Base-by-base conservation (phyloP, 2,888 invertebrate species). In the Apodemia zela region DNA sequence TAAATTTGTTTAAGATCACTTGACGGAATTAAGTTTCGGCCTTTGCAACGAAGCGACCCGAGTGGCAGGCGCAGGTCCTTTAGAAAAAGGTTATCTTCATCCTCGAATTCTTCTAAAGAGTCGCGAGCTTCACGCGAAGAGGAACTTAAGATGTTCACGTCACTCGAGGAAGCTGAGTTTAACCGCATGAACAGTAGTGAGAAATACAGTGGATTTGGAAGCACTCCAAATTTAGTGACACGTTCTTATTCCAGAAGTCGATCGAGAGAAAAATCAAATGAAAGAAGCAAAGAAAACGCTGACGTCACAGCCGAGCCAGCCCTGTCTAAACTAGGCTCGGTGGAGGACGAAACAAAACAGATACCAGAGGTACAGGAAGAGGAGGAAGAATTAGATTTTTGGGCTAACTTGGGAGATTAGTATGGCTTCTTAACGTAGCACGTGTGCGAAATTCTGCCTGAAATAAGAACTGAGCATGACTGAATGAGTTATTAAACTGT, bases 21-120 rank as follows among this genome's bases (percentile, higher is more conserved):
- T 77, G 95, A 95, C 81, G 95, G 94, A 72, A 93, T 94, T 75
- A 94, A 94, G 81, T 92, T 82, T 75, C 92, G 93, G 68, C 93
- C 94, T 64, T 78, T 94, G 73, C 88, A 93, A 78, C 92, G 94
- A 69, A 93, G 90, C 78, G 94, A 94, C 83, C 93, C 94, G 70
- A 93, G 93, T 69, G 93, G 93, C 68, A 84, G 94, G 51, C 85
- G 94, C 67, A 87, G 93, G 66, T 94, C 93, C 74, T 94, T 93
- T 77, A 93, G 93, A 78, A 94, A 93, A 72, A 92, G 93, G 47
- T 89, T 92, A 67, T 94, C 93, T 51, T 94, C 93, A 68, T 94
- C 93, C 60, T 90, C 92, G 69, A 93, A 93, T 69, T 93, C 93
- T 68, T 94, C 94, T 63, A 89, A 82, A 73, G 93, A 93, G 17